Conservation (phyloP, 2,113 vertebrate genomes). For the Copsychus sechellarum region DNA sequence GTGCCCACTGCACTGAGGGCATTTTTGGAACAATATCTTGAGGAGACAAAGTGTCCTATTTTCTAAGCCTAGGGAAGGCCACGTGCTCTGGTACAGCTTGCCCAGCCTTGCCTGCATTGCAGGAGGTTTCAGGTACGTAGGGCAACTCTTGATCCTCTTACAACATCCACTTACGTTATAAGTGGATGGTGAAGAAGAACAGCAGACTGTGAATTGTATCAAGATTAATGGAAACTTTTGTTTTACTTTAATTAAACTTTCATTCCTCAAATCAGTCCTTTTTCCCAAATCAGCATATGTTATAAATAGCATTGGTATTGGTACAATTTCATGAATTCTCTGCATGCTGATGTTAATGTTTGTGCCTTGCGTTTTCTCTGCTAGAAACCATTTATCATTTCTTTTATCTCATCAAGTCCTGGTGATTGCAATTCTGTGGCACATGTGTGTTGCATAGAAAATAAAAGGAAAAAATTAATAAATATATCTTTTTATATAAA, state of each 20-base stretch:
- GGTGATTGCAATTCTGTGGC: neutral
- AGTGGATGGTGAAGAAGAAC: neutral
- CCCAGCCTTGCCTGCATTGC: neutral
- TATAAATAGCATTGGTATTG: neutral
- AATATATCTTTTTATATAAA: neutral
- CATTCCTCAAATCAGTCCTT: neutral
- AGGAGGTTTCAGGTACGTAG: neutral
- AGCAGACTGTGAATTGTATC: neutral
- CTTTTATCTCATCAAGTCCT: neutral
- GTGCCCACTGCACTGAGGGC: neutral
- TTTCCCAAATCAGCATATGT: neutral
- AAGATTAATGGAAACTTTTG: constrained; percentile 32
- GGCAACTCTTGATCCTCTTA: neutral
- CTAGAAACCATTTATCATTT: neutral
- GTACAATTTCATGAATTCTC: neutral
- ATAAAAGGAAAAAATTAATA: neutral
- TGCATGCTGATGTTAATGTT: neutral
- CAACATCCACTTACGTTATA: neutral
- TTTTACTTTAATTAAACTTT: constrained; percentile 43
- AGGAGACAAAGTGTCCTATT: neutral
- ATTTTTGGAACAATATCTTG: neutral
- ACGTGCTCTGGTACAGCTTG: neutral
- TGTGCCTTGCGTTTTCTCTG: neutral
- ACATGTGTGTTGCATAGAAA: neutral
- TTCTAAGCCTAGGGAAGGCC: neutral